Percentiles rank a stretch among this genome's conserved stretches.
Conservation (phyloP, 2,797 vertebrate species). For the Siniperca undulata region DNA sequence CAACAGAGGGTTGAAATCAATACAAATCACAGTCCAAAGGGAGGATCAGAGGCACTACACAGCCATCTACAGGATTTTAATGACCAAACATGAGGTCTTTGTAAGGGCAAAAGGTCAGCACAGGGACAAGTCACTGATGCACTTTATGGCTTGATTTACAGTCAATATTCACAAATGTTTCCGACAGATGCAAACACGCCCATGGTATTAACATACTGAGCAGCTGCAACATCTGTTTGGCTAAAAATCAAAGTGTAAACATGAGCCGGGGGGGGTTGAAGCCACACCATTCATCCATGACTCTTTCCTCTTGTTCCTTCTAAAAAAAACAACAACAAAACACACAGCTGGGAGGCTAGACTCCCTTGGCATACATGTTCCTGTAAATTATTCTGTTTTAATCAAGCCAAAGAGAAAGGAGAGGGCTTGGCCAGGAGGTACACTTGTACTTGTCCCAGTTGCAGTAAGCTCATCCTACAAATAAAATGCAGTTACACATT, state of each 20-base stretch:
- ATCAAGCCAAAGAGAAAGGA: slow-evolving; percentile 36
- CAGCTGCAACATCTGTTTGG: slow-evolving; percentile 43
- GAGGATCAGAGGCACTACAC: slow-evolving; percentile 41
- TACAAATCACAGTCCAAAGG: slow-evolving; percentile 48
- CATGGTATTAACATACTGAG: slow-evolving; percentile 14
- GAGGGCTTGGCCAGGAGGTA: slow-evolving; percentile 3
- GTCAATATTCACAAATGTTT: slow-evolving; percentile 38
- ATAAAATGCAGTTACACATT: slow-evolving; percentile 32
- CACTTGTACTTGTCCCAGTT: not conserved
- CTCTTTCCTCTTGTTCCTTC: not conserved
- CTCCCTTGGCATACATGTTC: slow-evolving; percentile 14
- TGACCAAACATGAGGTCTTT: slow-evolving; percentile 29
- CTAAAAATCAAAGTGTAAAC: slow-evolving; percentile 35
- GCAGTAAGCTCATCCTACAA: slow-evolving; percentile 13
- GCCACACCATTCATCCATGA: slow-evolving; percentile 29
- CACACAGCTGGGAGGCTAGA: slow-evolving; percentile 24
- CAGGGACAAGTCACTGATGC: slow-evolving; percentile 6
- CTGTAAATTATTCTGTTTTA: slow-evolving; percentile 51
- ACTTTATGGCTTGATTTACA: slow-evolving; percentile 14
- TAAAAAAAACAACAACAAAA: not conserved
- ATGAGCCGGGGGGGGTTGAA: slow-evolving; percentile 14
- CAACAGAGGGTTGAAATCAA: slow-evolving; percentile 64
- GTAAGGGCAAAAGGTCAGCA: slow-evolving; percentile 51
- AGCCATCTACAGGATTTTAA: slow-evolving; percentile 45
- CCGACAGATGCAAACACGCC: not conserved